Conservation (phyloP, 2,888 invertebrate species). For the Taenaris catops region DNA sequence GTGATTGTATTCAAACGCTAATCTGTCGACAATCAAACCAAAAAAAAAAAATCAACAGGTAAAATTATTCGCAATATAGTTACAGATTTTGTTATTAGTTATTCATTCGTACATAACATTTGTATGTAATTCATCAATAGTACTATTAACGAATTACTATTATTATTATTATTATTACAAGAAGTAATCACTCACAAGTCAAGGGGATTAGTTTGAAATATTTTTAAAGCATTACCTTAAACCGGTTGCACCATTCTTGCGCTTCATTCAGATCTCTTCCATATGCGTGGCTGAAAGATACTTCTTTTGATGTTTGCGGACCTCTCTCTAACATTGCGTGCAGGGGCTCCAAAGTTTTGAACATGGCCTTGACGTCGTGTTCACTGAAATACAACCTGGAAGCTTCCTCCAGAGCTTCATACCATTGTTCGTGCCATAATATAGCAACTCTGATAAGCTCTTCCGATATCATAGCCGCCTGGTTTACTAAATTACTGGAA, state of each 20-base stretch:
- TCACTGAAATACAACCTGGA: slow-evolving; percentile 97
- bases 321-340: slow-evolving; percentile 97
- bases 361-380: slow-evolving; percentile 97
- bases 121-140: too few species aligned
- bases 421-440: slow-evolving; percentile 99
- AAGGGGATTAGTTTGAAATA: too few species aligned
- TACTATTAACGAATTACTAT: too few species aligned
- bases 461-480: slow-evolving; percentile 97
- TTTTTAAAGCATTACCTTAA: too few species aligned
- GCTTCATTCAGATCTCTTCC: slow-evolving; percentile 97
- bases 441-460: slow-evolving; percentile 99
- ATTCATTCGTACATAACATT: too few species aligned
- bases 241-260: slow-evolving; percentile 96
- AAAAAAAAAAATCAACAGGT: too few species aligned
- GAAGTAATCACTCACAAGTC: too few species aligned
- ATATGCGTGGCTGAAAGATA: slow-evolving; percentile 97
- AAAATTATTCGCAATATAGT: too few species aligned
- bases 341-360: slow-evolving; percentile 95
- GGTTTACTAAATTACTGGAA: slow-evolving; percentile 93
- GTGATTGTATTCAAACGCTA: too few species aligned
- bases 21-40: too few species aligned
- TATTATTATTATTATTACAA: too few species aligned
- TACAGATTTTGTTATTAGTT: too few species aligned
- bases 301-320: slow-evolving; percentile 97
- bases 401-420: slow-evolving; percentile 97